These are phyloP conservation scores for Hyposoter dolosus DNA, from an alignment of 2,888 invertebrate species.

Conservation along the genomic window DNA sequence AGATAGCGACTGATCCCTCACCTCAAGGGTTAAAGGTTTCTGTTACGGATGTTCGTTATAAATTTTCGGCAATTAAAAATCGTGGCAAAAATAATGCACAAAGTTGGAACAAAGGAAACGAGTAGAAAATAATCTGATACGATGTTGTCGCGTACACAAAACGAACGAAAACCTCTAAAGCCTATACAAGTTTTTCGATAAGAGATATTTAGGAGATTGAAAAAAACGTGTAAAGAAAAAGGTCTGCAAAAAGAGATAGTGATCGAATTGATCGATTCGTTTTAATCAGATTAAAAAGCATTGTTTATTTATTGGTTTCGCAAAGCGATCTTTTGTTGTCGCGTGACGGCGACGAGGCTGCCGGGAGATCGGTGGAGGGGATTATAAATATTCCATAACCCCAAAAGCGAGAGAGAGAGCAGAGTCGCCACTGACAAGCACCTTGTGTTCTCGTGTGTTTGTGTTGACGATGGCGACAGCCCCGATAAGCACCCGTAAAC, in stretches of 20 bases:
- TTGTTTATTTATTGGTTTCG: slow-evolving; percentile 57
- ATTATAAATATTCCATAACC: slow-evolving; percentile 57
- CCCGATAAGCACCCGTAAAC: slow-evolving; percentile 73
- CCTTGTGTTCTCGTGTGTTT: slow-evolving; percentile 60
- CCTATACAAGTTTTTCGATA: not conserved
- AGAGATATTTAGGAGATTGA: slow-evolving; percentile 1
- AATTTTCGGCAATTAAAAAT: not conserved
- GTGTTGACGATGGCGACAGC: slow-evolving; percentile 66
- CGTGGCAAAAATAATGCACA: not conserved
- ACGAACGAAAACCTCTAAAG: not conserved
- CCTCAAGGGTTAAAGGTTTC: too few relatives aligned
- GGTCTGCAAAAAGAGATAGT: not conserved
- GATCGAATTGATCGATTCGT: slow-evolving; percentile 26
- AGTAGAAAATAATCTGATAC: not conserved
- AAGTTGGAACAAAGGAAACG: not conserved
- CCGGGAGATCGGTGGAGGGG: not conserved
- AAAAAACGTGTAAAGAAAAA: not conserved
- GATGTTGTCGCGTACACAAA: not conserved
- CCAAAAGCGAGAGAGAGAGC: slow-evolving; percentile 15
- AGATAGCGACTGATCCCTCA: too few relatives aligned
- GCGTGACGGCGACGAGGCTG: slow-evolving; percentile 35
- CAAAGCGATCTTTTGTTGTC: slow-evolving; percentile 55
- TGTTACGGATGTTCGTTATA: not conserved
- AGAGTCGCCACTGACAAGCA: slow-evolving; percentile 58
- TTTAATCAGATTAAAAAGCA: slow-evolving; percentile 16